A percentile compares a stretch with the other conserved stretches of the same genome.
Evolutionary conservation across 1,140 invertebrate genomes (phyloP).

Genomic region (Apocrypta bakeri): DNA sequence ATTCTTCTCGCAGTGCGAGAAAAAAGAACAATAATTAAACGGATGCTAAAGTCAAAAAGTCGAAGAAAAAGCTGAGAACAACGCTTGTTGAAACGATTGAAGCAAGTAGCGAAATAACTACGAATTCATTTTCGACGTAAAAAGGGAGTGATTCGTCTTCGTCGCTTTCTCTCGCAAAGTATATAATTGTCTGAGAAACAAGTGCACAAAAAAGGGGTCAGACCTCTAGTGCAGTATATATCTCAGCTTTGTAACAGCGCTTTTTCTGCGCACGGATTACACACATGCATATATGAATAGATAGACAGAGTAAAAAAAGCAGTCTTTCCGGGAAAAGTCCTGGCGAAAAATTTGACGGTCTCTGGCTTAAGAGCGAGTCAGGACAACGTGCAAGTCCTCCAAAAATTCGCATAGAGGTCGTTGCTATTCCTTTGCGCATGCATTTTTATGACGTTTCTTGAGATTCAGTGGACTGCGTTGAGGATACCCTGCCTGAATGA

Average conservation of each 20-base stretch:
- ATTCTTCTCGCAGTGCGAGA: not conserved
- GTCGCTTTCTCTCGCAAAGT: no score
- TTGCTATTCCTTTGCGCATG: not conserved
- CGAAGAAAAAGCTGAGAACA: not conserved
- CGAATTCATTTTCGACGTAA: not conserved
- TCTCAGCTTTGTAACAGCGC: not conserved
- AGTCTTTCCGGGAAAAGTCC: not conserved
- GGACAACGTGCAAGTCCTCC: not conserved
- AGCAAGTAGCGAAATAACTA: not conserved
- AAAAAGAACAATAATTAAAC: not conserved
- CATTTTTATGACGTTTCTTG: not conserved
- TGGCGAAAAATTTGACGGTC: not conserved
- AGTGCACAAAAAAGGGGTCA: slow-evolving; percentile 38
- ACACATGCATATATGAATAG: not conserved
- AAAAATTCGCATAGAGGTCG: no score
- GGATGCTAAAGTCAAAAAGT: no score
- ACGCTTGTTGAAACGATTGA: not conserved
- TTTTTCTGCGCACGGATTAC: not conserved
- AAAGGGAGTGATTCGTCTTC: slow-evolving; percentile 1
- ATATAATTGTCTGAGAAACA: slow-evolving; percentile 1
- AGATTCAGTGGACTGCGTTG: not conserved
- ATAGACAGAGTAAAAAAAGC: not conserved
- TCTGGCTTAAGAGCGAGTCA: not conserved
- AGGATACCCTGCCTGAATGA: no score
- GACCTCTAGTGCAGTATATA: not conserved